A percentile compares a stretch with the other conserved stretches of the same genome.
These are phyloP conservation scores for Nothura maculosa DNA, from an alignment of 2,797 vertebrate genomes.

Conservation along the genomic window DNA sequence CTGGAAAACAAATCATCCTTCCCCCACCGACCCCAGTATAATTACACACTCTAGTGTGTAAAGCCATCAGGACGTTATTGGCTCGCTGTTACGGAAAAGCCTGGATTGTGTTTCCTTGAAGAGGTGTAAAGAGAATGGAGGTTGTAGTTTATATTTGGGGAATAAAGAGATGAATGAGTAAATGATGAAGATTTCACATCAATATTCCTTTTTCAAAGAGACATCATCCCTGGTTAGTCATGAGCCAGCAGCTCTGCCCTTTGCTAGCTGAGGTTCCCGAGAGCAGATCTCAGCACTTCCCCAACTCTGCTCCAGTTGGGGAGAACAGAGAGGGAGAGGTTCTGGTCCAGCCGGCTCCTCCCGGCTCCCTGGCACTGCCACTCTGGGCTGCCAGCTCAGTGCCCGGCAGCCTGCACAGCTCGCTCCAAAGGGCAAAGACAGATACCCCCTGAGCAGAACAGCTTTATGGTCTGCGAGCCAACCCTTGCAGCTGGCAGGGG, in stretches of 20 bases:
- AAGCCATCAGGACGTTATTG: slow-evolving; percentile 34
- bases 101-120: slow-evolving; percentile 3
- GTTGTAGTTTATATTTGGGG: neutral
- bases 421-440: rapidly evolving
- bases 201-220: neutral
- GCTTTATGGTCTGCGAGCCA: neutral
- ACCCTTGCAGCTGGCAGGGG: neutral
- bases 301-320: neutral
- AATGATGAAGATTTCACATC: neutral
- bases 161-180: neutral
- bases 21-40: slow-evolving; percentile 22
- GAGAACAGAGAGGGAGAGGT: neutral
- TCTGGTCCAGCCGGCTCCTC: neutral
- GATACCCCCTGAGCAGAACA: neutral
- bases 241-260: neutral
- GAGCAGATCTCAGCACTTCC: neutral
- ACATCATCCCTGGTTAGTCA: rapidly evolving
- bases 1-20: slow-evolving; percentile 49
- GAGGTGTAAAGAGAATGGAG: neutral
- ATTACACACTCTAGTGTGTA: neutral
- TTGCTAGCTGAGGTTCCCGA: rapidly evolving
- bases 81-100: neutral
- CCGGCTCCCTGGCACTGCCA: neutral
- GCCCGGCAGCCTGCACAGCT: neutral
- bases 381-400: too few species aligned